These are phyloP conservation scores for Pseudolaguvia tuberculata DNA, from an alignment of 2,113 vertebrate genomes.

Conservation along the genomic window DNA sequence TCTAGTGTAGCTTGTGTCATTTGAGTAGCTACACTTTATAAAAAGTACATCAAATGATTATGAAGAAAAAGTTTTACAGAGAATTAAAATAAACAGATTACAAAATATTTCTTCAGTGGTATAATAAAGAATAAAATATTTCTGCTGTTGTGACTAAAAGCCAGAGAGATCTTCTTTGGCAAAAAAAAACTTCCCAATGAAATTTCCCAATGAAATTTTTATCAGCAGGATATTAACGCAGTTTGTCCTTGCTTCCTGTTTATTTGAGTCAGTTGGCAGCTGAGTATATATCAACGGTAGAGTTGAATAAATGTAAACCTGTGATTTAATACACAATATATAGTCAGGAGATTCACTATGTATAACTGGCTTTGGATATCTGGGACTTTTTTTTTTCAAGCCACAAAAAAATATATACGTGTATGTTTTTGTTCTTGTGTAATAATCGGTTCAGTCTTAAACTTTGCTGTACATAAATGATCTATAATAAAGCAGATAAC, in stretches of 20 bases:
- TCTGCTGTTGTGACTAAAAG: not conserved
- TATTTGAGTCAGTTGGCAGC: slow-evolving; percentile 4
- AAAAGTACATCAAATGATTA: not conserved
- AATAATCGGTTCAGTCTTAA: not conserved
- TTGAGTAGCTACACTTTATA: not conserved
- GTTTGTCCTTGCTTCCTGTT: slow-evolving; percentile 13
- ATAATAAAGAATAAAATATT: not conserved
- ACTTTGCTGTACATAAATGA: not conserved
- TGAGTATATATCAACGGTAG: not conserved
- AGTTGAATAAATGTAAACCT: not conserved
- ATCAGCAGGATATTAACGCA: slow-evolving; percentile 9
- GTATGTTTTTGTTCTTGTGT: not conserved
- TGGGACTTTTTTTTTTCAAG: slow-evolving; percentile 3
- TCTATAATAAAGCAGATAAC: too few species aligned
- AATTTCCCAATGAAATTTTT: slow-evolving; percentile 8
- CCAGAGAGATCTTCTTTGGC: not conserved
- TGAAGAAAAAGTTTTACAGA: too few species aligned
- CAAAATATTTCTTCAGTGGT: not conserved
- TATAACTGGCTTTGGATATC: slow-evolving; percentile 1
- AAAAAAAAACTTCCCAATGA: not conserved
- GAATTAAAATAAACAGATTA: not conserved
- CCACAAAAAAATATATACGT: not conserved
- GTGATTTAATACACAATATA: not conserved
- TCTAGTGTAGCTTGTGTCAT: too few species aligned
- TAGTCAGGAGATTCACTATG: not conserved